Conservation (phyloP, 2,113 vertebrate genomes). For the Nothocercus nigrocapillus region DNA sequence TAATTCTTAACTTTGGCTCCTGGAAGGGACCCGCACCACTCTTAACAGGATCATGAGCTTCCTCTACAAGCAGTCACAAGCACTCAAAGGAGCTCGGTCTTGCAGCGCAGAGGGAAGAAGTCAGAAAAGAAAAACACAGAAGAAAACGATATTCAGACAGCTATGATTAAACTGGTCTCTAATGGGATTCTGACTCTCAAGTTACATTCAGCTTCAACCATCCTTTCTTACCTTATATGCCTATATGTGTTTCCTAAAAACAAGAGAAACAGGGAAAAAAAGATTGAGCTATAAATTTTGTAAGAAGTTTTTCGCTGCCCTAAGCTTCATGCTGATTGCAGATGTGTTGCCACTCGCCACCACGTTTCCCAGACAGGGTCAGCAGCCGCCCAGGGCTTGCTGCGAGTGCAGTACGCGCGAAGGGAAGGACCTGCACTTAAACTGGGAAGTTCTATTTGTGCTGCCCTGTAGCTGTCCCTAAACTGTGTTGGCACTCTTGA, state of each 20-base stretch:
- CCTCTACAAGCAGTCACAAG: background rate
- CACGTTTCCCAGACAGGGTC: background rate
- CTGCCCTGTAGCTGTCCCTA: background rate
- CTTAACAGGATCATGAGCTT: no score
- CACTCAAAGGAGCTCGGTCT: background rate
- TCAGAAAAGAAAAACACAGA: background rate
- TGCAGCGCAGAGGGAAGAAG: background rate
- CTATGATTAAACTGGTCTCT: background rate
- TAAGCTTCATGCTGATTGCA: background rate
- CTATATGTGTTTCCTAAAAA: background rate
- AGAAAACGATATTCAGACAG: background rate
- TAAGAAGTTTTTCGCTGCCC: background rate
- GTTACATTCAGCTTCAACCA: background rate
- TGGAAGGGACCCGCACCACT: background rate
- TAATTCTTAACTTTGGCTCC: background rate
- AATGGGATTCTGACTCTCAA: background rate
- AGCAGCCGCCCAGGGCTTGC: background rate
- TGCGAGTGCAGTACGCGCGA: background rate
- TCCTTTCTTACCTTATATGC: background rate
- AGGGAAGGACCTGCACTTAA: background rate
- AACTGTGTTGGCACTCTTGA: background rate
- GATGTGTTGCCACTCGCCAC: background rate
- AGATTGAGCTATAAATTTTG: background rate
- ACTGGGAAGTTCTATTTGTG: background rate
- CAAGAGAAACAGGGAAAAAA: background rate